Percentiles rank a stretch among this genome's conserved stretches.
Evolutionary conservation across 37 sponge, comb jelly and placozoan genomes (phyloP).

Genomic region (Theonella swinhoei): DNA sequence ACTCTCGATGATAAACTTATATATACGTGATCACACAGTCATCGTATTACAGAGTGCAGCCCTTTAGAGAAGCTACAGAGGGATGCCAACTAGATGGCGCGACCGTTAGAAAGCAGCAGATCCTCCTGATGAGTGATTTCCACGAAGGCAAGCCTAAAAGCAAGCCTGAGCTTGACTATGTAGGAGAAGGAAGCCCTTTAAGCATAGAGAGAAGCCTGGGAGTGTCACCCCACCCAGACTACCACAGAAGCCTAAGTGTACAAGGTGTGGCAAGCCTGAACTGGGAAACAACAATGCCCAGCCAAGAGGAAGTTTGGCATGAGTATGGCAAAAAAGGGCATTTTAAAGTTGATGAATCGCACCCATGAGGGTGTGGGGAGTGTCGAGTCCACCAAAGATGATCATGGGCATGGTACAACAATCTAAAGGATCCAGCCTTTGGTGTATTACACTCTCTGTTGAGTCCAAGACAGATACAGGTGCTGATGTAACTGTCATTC

Average conservation of each 20-base stretch:
- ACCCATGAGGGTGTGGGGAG: too few species aligned
- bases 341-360: not conserved
- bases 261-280: conserved; percentile 10
- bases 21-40: conserved; percentile 17
- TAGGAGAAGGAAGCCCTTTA: not conserved
- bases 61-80: conserved; percentile 36
- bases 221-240: not conserved
- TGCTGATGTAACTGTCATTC: conserved; percentile 19
- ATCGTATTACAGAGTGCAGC: conserved; percentile 19
- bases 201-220: not conserved
- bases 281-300: not conserved
- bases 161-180: not conserved
- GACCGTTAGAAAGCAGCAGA: conserved; percentile 25
- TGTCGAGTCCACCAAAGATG: too few species aligned
- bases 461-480: conserved; percentile 30
- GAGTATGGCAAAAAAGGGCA: conserved; percentile 18
- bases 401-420: not conserved
- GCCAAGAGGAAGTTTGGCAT: conserved; percentile 9
- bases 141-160: not conserved
- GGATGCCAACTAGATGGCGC: conserved; percentile 16
- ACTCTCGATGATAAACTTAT: conserved; percentile 35
- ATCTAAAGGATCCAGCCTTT: not conserved
- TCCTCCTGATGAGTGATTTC: conserved; percentile 19
- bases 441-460: not conserved
- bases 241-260: not conserved